These are phyloP conservation scores for Odontocolon sp. DNA, from an alignment of 2,888 invertebrate genomes.

Conservation along the genomic window DNA sequence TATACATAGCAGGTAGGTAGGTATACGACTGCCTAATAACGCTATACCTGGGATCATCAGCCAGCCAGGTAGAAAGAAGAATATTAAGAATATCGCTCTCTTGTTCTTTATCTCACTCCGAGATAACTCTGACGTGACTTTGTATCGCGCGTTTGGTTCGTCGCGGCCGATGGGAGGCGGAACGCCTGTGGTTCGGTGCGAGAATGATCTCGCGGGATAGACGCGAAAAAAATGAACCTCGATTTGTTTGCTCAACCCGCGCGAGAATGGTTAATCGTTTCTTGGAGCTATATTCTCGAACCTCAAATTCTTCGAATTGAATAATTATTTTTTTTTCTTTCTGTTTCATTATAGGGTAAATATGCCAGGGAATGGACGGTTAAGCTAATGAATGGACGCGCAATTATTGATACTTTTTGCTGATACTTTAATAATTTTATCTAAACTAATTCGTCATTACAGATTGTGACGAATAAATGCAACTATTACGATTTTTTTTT, in stretches of 20 bases:
- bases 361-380: too few relatives aligned
- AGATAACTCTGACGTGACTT: slow-evolving; percentile 24
- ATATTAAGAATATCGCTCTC: slow-evolving; percentile 52
- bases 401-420: too few relatives aligned
- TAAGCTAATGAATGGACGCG: too few relatives aligned
- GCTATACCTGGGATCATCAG: slow-evolving; percentile 22
- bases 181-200: slow-evolving; percentile 42
- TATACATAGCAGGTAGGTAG: too few relatives aligned
- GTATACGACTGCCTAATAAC: slow-evolving; percentile 27
- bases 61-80: slow-evolving; percentile 24
- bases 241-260: slow-evolving; percentile 50
- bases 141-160: slow-evolving; percentile 26
- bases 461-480: too few relatives aligned
- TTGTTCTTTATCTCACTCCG: slow-evolving; percentile 50
- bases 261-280: slow-evolving; percentile 58
- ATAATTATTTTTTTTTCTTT: slow-evolving; percentile 31
- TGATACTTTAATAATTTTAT: too few relatives aligned
- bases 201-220: background rate
- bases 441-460: too few relatives aligned
- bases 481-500: too few relatives aligned
- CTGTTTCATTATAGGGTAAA: slow-evolving; percentile 12
- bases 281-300: slow-evolving; percentile 17
- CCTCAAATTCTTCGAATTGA: slow-evolving; percentile 18
- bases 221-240: slow-evolving; percentile 48
- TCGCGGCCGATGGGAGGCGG: slow-evolving; percentile 2